Base-by-base conservation (phyloP, 1,140 invertebrate species). In the Neotoxoptera formosana region DNA sequence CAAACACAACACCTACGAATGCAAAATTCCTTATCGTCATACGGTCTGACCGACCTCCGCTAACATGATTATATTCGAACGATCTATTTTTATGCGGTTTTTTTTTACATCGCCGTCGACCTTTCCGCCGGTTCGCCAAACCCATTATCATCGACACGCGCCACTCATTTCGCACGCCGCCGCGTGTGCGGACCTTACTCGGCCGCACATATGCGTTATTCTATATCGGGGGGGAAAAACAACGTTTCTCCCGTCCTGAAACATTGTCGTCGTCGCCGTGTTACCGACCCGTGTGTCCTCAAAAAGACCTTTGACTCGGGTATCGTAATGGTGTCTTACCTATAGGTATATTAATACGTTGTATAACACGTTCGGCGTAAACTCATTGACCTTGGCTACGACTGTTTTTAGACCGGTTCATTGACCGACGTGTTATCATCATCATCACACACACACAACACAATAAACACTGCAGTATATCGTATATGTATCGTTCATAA, bases 361-460 rank as follows among this genome's bases (percentile, higher is more conserved):
- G 60, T 76, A 41, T 41, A 76, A 76, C 60, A 76, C 60, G 60
- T 30, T 76, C 14, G 60, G 60, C n/a, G 41, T 84, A 53, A 48
- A 86, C 88, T 91, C 51, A 86, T 76, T 56, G 93, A 92, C 88
- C 93, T 92, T 92, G 81, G 84, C 9, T 41, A 34, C 67, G 47
- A 83, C 47, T 86, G 76, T 93, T 93, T 93, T 93, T 67, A 93
- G 51, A 93, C 53, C 84, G 87, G 93, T 89, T 93, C 93, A 93
- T n/a, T 93, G 93, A 93, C 84, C 93, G 84, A 93, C 36, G 84
- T 56, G 60, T 76, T 76, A 76, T 76, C 60, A 76, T 76, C 45
- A 67, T 90, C 53, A 92, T 92, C 90, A 81, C 20, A n/a, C 67
- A 23, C 76, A 25, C 41, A 25, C 90, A n/a, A 90, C 20, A 53